phyloP scores from a whole-genome alignment of 2,888 invertebrate genomes.

The Mantis religiosa region DNA sequence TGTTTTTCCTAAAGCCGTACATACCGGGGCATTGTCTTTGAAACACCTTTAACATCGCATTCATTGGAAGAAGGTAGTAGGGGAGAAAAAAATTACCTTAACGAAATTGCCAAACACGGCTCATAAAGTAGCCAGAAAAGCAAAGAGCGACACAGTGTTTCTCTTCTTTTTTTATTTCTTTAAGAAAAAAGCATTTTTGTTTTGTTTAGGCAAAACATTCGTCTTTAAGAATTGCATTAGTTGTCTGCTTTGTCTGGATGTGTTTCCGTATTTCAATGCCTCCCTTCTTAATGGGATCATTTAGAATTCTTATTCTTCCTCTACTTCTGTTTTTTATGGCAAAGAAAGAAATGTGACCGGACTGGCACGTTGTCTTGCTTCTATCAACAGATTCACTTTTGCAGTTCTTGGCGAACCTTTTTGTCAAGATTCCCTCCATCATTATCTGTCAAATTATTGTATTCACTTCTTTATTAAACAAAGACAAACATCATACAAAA shows the following conservation, averaged over 20 bases:
- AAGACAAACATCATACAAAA: too few relatives aligned
- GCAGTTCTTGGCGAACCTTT: not conserved
- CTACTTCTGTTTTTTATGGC: not conserved
- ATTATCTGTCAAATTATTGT: not conserved
- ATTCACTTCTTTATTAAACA: not conserved
- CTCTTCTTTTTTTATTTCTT: too few relatives aligned
- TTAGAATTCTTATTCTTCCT: conserved; percentile 1
- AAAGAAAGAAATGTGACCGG: not conserved
- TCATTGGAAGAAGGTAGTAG: not conserved
- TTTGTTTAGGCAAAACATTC: not conserved
- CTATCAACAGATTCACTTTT: not conserved
- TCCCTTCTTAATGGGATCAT: conserved; percentile 11
- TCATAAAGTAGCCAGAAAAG: not conserved
- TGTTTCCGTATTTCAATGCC: conserved; percentile 3
- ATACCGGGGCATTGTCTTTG: not conserved
- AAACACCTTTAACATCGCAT: not conserved
- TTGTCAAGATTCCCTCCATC: too few relatives aligned
- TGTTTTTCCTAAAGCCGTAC: not conserved
- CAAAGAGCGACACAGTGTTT: not conserved
- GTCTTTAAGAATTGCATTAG: not conserved
- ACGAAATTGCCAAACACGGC: not conserved
- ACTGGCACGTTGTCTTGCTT: not conserved
- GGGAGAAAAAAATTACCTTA: too few relatives aligned
- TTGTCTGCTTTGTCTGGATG: not conserved
- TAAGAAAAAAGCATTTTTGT: not conserved